A percentile compares a stretch with the other conserved stretches of the same genome.
Evolutionary conservation across 2,113 vertebrate species (phyloP).

Genomic region (Pseudopipra pipra): DNA sequence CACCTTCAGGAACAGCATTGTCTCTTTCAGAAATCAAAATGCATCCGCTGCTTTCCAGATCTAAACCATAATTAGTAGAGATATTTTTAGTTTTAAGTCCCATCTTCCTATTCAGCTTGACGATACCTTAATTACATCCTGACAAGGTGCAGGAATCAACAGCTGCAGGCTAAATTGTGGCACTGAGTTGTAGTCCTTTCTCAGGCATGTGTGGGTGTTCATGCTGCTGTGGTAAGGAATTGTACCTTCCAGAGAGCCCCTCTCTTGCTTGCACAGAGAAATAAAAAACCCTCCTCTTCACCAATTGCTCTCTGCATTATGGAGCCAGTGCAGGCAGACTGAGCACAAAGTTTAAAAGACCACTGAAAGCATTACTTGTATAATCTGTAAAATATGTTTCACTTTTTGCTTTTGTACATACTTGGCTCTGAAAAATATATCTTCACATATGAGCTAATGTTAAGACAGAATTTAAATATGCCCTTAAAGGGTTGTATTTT

Average conservation of each 20-base stretch:
- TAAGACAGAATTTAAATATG: not conserved
- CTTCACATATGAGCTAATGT: not conserved
- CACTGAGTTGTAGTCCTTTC: not conserved
- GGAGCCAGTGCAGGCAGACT: not conserved
- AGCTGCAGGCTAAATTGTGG: not conserved
- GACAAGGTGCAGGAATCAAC: constrained; percentile 36
- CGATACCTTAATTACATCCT: constrained; percentile 65
- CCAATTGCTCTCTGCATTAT: not conserved
- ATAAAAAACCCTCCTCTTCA: not conserved
- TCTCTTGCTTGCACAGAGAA: not conserved
- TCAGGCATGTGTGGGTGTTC: not conserved
- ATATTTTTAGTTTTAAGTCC: constrained; percentile 73
- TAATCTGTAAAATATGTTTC: not conserved
- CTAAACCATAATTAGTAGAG: constrained; percentile 66
- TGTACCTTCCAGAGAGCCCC: not conserved
- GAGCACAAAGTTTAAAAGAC: not conserved
- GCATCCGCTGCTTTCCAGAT: not conserved
- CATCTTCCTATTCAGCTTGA: constrained; percentile 59
- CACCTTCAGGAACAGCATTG: constrained; percentile 33
- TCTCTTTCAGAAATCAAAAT: constrained; percentile 45
- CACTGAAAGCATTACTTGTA: not conserved
- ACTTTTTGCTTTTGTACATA: not conserved
- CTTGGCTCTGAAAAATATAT: not conserved
- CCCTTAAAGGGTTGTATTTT: not conserved
- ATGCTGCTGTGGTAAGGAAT: not conserved